A percentile compares a stretch with the other conserved stretches of the same genome.
These are phyloP conservation scores for Platycercus adscitus DNA, from an alignment of 2,113 vertebrate genomes.

Conservation along the genomic window DNA sequence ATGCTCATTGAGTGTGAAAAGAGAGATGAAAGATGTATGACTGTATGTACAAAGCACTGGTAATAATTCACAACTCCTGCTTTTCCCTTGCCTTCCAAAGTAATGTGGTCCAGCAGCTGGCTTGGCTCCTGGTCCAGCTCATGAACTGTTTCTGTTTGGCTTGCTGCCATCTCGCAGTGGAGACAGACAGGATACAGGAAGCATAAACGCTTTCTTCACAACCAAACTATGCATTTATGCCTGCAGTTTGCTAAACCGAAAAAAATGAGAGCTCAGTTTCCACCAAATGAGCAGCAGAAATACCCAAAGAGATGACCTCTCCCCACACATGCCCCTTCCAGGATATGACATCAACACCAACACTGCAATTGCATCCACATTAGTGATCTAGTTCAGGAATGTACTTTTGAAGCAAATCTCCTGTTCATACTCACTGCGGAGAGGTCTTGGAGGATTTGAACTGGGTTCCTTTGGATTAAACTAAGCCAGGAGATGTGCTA, in stretches of 20 bases:
- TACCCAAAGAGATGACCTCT: background rate
- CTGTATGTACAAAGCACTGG: background rate
- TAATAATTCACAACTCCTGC: background rate
- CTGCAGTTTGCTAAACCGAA: background rate
- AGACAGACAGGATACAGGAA: background rate
- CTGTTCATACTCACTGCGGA: background rate
- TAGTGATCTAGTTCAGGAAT: background rate
- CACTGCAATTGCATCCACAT: rapidly evolving
- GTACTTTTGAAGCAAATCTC: background rate
- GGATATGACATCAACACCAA: background rate
- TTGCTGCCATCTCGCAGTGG: background rate
- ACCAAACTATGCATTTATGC: background rate
- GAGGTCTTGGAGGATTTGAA: background rate
- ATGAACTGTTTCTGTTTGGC: background rate
- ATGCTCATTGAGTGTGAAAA: background rate
- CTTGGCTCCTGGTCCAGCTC: background rate
- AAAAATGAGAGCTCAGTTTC: background rate
- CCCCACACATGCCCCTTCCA: background rate
- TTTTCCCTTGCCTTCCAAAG: background rate
- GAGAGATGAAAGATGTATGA: background rate
- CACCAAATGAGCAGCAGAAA: background rate
- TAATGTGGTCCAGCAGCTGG: background rate
- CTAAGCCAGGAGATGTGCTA: background rate
- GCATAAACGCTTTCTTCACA: background rate
- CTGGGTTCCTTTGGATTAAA: background rate